Conservation (phyloP, 2,113 vertebrate genomes). For the Lonchura striata region DNA sequence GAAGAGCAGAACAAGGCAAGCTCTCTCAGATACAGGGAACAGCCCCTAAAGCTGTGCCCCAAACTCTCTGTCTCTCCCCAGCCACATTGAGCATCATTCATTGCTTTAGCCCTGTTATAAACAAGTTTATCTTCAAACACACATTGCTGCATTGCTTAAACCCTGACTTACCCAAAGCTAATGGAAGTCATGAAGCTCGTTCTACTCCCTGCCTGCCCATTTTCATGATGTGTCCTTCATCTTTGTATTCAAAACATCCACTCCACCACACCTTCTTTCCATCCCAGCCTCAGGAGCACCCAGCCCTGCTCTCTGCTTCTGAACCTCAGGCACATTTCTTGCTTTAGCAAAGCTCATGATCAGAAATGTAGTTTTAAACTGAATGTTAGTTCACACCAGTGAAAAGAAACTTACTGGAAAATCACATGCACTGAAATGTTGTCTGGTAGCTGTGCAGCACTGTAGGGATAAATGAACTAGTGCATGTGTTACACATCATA, state of each 20-base stretch:
- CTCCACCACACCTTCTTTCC: neutral
- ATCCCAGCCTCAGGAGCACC: neutral
- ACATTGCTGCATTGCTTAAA: neutral
- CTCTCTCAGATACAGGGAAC: neutral
- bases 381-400: neutral
- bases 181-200: neutral
- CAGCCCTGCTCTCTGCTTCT: neutral
- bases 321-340: neutral
- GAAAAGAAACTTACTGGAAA: neutral
- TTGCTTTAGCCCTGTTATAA: neutral
- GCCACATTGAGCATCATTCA: neutral
- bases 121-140: neutral
- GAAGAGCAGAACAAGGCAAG: neutral
- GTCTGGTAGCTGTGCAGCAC: neutral
- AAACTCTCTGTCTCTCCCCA: neutral
- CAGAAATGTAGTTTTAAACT: neutral
- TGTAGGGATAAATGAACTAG: neutral
- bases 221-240: neutral
- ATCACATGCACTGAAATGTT: neutral
- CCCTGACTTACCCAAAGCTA: neutral
- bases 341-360: neutral
- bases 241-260: neutral
- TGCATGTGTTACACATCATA: neutral
- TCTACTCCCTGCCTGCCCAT: neutral
- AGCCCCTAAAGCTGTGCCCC: neutral